phyloP scores from a whole-genome alignment of 2,888 invertebrate species.

The Drosophila quinaria region DNA sequence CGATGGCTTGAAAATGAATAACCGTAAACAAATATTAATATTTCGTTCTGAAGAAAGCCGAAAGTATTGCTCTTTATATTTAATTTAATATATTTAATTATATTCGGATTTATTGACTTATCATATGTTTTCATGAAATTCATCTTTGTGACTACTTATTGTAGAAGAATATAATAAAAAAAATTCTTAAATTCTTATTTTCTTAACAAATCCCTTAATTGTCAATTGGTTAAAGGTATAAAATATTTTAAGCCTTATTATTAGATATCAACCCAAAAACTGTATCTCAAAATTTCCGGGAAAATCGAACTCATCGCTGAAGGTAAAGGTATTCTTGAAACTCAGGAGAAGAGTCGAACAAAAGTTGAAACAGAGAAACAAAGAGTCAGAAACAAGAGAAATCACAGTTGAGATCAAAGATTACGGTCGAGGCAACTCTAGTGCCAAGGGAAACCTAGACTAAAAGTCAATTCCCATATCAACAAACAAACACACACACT shows the following conservation, averaged over 20 bases:
- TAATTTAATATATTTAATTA: neutral
- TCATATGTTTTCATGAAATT: too few species aligned
- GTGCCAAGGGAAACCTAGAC: slow-evolving; percentile 36
- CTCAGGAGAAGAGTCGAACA: slow-evolving; percentile 10
- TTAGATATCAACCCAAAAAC: too few species aligned
- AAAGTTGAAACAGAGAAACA: slow-evolving; percentile 10
- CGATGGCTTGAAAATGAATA: neutral
- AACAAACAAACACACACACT: slow-evolving; percentile 17
- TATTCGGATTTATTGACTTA: neutral
- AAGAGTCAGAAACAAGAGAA: slow-evolving; percentile 15
- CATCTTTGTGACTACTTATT: too few species aligned
- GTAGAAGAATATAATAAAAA: too few species aligned
- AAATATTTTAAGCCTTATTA: too few species aligned
- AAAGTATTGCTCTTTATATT: too few species aligned
- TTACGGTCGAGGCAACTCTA: slow-evolving; percentile 57
- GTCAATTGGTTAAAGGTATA: too few species aligned
- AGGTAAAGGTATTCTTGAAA: slow-evolving; percentile 11
- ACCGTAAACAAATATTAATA: too few species aligned
- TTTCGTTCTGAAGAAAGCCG: too few species aligned
- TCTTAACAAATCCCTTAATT: too few species aligned
- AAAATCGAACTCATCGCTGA: neutral
- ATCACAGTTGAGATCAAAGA: slow-evolving; percentile 76
- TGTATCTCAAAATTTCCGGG: too few species aligned
- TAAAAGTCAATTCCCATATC: slow-evolving; percentile 79
- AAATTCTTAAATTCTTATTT: too few species aligned